These are phyloP conservation scores for Tuberolachnus salignus DNA, from an alignment of 2,888 invertebrate species.

Conservation along the genomic window DNA sequence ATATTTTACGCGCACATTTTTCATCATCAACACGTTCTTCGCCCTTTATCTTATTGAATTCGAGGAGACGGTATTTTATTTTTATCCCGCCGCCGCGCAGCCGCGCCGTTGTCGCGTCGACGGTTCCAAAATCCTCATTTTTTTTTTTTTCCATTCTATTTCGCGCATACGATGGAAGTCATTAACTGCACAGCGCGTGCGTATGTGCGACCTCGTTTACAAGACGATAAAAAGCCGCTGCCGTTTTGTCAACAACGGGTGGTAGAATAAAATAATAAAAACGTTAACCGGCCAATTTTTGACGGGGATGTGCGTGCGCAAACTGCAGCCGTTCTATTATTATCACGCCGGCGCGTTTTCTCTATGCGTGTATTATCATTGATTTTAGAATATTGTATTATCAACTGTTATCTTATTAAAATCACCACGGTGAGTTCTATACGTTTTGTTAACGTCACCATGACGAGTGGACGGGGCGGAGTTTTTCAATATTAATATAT, in stretches of 20 bases:
- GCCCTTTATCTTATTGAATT: conserved; percentile 50
- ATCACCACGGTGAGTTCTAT: too few relatives aligned
- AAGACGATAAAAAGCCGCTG: conserved; percentile 15
- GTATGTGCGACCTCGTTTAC: conserved; percentile 27
- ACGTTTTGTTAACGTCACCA: too few relatives aligned
- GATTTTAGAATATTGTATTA: too few relatives aligned
- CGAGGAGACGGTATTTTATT: background rate
- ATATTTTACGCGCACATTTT: conserved; percentile 37
- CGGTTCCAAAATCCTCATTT: conserved; percentile 16
- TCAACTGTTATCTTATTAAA: too few relatives aligned
- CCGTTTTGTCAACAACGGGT: background rate
- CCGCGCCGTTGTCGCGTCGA: background rate
- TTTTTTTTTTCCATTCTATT: conserved; percentile 1
- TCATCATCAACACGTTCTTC: conserved; percentile 32
- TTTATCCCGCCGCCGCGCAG: background rate
- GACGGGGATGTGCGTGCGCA: background rate
- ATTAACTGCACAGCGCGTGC: background rate
- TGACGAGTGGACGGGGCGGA: too few relatives aligned
- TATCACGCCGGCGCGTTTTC: too few relatives aligned
- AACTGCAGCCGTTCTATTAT: too few relatives aligned
- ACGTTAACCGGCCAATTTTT: background rate
- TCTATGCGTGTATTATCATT: too few relatives aligned
- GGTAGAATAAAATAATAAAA: too few relatives aligned
- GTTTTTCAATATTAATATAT: too few relatives aligned
- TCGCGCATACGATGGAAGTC: background rate